Conservation (phyloP, 1,140 invertebrate species). For the Ceratosolen fusciceps region DNA sequence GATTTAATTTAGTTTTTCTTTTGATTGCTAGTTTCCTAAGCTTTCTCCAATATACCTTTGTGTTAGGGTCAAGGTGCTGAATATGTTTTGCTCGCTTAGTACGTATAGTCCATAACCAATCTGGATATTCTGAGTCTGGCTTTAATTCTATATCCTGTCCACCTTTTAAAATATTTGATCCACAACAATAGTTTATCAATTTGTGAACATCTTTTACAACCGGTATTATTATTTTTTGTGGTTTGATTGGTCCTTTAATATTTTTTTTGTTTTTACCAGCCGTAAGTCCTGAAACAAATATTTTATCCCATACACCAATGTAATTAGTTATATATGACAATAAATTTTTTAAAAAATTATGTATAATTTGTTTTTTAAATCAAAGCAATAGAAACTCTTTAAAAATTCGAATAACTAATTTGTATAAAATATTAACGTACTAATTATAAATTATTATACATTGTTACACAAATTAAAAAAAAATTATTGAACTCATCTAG, state of each 20-base stretch:
- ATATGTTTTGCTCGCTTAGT: conserved; percentile 75
- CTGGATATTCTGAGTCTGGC: conserved; percentile 91
- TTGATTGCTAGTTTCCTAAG: conserved; percentile 75
- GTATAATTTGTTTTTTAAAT: too few species aligned
- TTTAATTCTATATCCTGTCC: conserved; percentile 88
- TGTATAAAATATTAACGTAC: too few species aligned
- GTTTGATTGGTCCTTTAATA: conserved; percentile 74
- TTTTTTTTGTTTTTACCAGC: conserved; percentile 61
- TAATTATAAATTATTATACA: too few species aligned
- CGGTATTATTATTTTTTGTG: conserved; percentile 80
- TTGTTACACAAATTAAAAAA: too few species aligned
- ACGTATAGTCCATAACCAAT: conserved; percentile 89
- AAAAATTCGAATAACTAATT: too few species aligned
- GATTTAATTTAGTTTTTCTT: conserved; percentile 75
- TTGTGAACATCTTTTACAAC: conserved; percentile 90
- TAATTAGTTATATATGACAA: too few species aligned
- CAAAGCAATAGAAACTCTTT: too few species aligned
- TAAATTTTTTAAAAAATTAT: too few species aligned
- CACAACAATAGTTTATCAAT: conserved; percentile 87
- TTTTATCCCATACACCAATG: not conserved
- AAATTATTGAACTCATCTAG: too few species aligned
- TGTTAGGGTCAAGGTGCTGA: conserved; percentile 84
- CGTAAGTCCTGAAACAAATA: conserved; percentile 27
- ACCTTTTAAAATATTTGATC: conserved; percentile 83
- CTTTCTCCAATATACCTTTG: conserved; percentile 85